Conservation (phyloP, 2,113 vertebrate genomes). For the Triplophysa tibetana region DNA sequence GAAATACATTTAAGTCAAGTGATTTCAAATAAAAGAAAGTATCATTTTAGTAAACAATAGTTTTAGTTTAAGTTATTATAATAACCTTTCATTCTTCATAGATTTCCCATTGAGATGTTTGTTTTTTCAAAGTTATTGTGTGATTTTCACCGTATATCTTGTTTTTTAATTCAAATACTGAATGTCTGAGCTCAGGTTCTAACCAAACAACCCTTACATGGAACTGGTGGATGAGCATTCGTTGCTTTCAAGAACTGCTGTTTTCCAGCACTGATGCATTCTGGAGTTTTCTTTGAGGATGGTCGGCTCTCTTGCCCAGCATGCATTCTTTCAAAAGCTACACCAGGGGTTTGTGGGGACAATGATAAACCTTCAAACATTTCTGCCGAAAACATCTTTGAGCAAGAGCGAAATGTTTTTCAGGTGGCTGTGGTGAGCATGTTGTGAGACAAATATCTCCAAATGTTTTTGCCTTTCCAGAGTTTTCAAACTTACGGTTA, state of each 20-base stretch:
- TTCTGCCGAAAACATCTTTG: conserved; percentile 3
- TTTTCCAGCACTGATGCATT: conserved; percentile 6
- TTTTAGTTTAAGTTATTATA: too few species aligned
- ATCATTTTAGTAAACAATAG: too few species aligned
- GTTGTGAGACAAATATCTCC: conserved; percentile 4
- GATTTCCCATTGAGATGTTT: too few species aligned
- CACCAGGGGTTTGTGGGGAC: background rate
- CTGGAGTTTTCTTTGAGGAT: background rate
- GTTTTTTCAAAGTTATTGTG: background rate
- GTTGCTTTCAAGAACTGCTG: background rate
- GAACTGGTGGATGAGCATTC: background rate
- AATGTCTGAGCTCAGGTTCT: background rate
- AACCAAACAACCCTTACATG: background rate
- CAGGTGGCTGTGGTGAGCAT: background rate
- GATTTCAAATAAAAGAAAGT: too few species aligned
- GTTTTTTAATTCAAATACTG: background rate
- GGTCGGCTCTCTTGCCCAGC: conserved; percentile 11
- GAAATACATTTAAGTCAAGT: too few species aligned
- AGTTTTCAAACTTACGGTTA: background rate
- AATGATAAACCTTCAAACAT: background rate
- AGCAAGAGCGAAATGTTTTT: background rate
- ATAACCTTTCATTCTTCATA: too few species aligned
- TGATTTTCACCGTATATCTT: too few species aligned
- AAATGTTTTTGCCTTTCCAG: background rate
- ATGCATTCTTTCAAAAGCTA: conserved; percentile 4